Evolutionary conservation across 2,888 invertebrate species (phyloP), one percentile per base, ranked within the genome.

Genomic region (Hypsopygia costalis): DNA sequence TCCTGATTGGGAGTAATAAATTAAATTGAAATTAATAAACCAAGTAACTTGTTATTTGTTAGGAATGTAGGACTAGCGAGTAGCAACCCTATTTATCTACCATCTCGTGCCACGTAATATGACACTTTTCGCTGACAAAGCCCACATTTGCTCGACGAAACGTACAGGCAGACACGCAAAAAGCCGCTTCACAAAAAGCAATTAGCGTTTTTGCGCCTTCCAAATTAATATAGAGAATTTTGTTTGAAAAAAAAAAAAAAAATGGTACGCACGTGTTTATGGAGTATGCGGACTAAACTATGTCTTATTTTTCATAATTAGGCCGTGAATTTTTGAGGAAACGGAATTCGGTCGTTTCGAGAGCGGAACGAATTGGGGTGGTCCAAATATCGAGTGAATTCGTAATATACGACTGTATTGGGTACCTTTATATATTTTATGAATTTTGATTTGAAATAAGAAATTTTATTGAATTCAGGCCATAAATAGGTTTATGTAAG

Each of bases 231-330:
- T 86, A 83, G 77, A 69, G 85, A 87, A 85, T 87, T 57, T 46
- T 27, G 31, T 48, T 53, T 46, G 35, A 40, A 50, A 61, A 66
- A 79, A 80, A 40, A 50, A 61, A 66, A 79, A 80, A 78, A 73
- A 69, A 60, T 51, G 46, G 46, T 47, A 44, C 59, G 86, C 87
- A 87, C 87, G 87, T 87, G 87, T 86, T 88, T 79, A 80, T 57
- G 47, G 64, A 71, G 66, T 67, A 78, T 72, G 74, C 59, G 74
- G 75, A 70, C 69, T 67, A 66, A 78, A 79, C 62, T 82, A 85
- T 80, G 81, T 80, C 82, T 86, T 86, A 87, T 86, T 87, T 83
- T 71, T 83, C 78, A 78, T 86, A 87, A 88, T 88, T 88, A 87
- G 82, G 64, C 73, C 73, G 81, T 75, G 79, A 78, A 78, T 77